Evolutionary conservation across 2,888 invertebrate genomes (phyloP).

Genomic region (Busseola fusca): DNA sequence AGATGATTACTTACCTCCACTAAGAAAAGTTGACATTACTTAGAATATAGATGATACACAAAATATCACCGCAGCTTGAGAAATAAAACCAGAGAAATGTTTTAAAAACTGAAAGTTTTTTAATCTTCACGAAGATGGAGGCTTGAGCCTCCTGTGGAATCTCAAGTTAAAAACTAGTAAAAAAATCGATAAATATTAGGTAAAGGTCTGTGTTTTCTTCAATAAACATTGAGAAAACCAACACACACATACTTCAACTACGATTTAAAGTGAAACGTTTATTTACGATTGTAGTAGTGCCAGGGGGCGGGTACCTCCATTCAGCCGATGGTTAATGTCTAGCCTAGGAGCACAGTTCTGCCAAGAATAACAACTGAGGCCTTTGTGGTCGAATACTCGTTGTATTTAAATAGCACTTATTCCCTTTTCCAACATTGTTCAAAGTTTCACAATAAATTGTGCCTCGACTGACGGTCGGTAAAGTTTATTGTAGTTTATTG

Average conservation of each 20-base stretch:
- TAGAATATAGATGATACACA: background rate
- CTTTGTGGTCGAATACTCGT: constrained; percentile 58
- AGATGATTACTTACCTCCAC: no score
- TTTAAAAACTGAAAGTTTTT: background rate
- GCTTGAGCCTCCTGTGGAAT: background rate
- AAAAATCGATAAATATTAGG: background rate
- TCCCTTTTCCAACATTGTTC: constrained; percentile 53
- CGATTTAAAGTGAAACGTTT: constrained; percentile 42
- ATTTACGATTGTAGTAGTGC: constrained; percentile 60
- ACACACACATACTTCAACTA: constrained; percentile 27
- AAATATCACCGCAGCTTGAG: background rate
- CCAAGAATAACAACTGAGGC: constrained; percentile 68
- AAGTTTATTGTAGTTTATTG: constrained; percentile 42
- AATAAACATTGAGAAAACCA: constrained; percentile 15
- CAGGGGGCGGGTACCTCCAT: constrained; percentile 62
- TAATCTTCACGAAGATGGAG: background rate
- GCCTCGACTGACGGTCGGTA: constrained; percentile 35
- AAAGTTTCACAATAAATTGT: constrained; percentile 59
- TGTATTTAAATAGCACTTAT: constrained; percentile 61
- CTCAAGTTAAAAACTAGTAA: background rate
- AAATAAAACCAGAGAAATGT: background rate
- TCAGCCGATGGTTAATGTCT: constrained; percentile 63
- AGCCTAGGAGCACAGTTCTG: constrained; percentile 59
- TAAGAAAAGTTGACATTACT: no score
- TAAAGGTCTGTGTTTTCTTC: background rate